A percentile compares a stretch with the other conserved stretches of the same genome.
Conservation (phyloP, 2,888 invertebrate species). For the Trichopoda pennipes region DNA sequence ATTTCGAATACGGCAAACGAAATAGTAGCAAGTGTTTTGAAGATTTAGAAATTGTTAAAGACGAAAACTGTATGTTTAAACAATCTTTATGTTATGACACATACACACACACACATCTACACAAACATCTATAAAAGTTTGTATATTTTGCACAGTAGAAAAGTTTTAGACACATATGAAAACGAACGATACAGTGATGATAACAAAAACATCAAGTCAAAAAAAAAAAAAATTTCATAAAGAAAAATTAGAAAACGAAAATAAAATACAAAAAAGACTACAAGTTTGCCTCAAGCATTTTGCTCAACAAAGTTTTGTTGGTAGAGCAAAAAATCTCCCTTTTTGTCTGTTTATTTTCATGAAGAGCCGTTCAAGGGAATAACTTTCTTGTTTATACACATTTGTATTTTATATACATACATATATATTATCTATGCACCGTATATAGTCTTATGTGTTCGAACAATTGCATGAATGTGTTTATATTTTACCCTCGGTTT, state of each 20-base stretch:
- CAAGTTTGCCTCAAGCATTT: constrained; percentile 60
- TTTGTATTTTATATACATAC: neutral
- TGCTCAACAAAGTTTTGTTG: constrained; percentile 48
- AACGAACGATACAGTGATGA: constrained; percentile 27
- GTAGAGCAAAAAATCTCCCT: constrained; percentile 10
- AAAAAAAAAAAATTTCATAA: constrained; percentile 65
- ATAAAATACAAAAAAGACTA: constrained; percentile 23
- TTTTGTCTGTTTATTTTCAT: constrained; percentile 37
- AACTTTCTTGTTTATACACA: constrained; percentile 23
- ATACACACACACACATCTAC: neutral
- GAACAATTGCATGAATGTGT: constrained; percentile 35
- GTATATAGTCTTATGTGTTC: constrained; percentile 2
- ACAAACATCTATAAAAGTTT: neutral
- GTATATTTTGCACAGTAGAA: constrained; percentile 25
- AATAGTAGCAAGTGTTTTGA: constrained; percentile 58
- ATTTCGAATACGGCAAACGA: constrained; percentile 41
- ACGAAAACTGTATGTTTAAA: constrained; percentile 45
- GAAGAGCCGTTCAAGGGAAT: constrained; percentile 39
- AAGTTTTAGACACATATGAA: constrained; percentile 47
- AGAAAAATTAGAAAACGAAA: constrained; percentile 62
- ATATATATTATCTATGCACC: constrained; percentile 8
- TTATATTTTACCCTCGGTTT: constrained; percentile 57
- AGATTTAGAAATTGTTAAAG: constrained; percentile 54
- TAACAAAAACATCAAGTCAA: constrained; percentile 51
- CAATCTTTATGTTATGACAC: constrained; percentile 36